Evolutionary conservation across 2,797 vertebrate species (phyloP).

Genomic region (Botia almorhae): DNA sequence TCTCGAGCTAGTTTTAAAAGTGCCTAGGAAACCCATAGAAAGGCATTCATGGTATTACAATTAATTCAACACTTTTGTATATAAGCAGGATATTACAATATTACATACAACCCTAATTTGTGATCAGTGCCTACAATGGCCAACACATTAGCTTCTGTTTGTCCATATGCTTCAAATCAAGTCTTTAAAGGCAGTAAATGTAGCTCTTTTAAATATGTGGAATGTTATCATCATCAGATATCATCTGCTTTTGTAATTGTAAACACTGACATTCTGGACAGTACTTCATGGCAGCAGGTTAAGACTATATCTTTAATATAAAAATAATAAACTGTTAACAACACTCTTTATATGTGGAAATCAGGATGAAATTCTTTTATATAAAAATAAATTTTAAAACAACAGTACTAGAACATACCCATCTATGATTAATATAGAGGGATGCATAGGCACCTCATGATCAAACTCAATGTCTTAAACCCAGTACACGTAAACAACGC

Average conservation of each 20-base stretch:
- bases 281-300: constrained; percentile 27
- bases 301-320: constrained; percentile 24
- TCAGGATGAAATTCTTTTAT: background rate
- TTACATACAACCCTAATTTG: background rate
- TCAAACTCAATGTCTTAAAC: constrained; percentile 33
- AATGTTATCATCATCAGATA: constrained; percentile 10
- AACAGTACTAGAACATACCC: constrained; percentile 20
- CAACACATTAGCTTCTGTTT: background rate
- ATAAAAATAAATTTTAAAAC: constrained; percentile 30
- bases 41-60: too few species aligned
- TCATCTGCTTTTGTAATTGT: background rate
- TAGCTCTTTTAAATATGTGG: background rate
- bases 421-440: constrained; percentile 36
- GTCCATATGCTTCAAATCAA: too few species aligned
- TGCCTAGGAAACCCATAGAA: too few species aligned
- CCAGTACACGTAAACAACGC: background rate
- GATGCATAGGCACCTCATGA: constrained; percentile 51
- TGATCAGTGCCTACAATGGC: background rate
- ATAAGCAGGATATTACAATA: background rate
- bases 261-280: constrained; percentile 18
- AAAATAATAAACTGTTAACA: constrained; percentile 1
- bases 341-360: background rate
- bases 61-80: background rate
- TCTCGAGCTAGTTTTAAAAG: too few species aligned
- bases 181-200: constrained; percentile 10